Evolutionary conservation across 2,888 invertebrate genomes (phyloP), one percentile per base, ranked within the genome.

Genomic region (Drosophila prolongata): DNA sequence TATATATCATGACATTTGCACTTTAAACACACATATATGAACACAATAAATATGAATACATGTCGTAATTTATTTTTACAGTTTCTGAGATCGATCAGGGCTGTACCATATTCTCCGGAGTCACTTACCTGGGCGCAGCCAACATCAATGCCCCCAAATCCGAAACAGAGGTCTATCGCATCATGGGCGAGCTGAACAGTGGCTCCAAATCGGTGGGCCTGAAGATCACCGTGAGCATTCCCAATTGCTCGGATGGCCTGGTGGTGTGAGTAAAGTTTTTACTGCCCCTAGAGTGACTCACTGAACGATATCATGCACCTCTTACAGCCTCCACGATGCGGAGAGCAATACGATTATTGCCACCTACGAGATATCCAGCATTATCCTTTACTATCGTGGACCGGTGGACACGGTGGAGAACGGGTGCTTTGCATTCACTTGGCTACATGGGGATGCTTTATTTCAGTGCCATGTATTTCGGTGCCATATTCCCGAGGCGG

Each of bases 381-480:
- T 99, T 78, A 94, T 98, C 73, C 98, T 98, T 93, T 99, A 98
- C 93, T 98, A 98, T 8, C 95, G 98, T 53, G 99, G 99, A 8
- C 95, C 95, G 37, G 94, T 95, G 11, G 96, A 96, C 50, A 95
- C 96, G 19, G 93, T 94, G 0, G 98, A 98, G 86, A 95, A 96
- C 0, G 95, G 97, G n/a, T 99, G 99, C 93, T 99, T 99, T 93
- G 99, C 99, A 9, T 99, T 99, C 93, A 99, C 99, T 0, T 98
- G 98, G 95, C 96, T 98, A 52, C 98, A 98, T 91, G 98, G 98
- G 1, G 97, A 97, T 87, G 96, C 96, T 37, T 95, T 98, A 73
- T 98, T 98, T 92, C 97, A 98, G 92, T 99, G 99, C 93, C 99
- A 99, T 93, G 98, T 98, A 52, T 99, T 99, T 93, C 95, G 98